Base-by-base conservation (phyloP, 2,797 vertebrate genomes). In the Enteromius viviparus region DNA sequence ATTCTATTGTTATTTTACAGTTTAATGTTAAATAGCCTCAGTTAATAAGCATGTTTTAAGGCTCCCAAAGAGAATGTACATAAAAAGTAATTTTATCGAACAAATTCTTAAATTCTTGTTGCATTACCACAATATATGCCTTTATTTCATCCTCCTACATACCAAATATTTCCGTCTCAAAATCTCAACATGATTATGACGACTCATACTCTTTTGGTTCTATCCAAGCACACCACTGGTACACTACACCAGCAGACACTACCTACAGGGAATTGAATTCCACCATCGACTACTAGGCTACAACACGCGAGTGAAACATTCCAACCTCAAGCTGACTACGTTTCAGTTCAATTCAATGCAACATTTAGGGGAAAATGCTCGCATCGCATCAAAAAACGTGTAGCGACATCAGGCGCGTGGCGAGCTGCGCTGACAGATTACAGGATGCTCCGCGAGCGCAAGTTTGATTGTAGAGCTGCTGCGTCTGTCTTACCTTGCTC, bases 401-500 rank as follows among this genome's bases (percentile, higher is more conserved):
- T n/a, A 55, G 62, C 68, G 3, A 37, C 42, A 42, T 21, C 21
- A 42, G 21, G 37, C 66, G 68, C 78, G 66, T 71, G 62, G 23
- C n/a, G 55, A n/a, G 58, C 70, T 19, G 53, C 21, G n/a, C 14
- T 15, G 53, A 58, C n/a, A 49, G 21, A 29, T 64, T 23, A 26
- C 11, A 40, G n/a, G 34, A 75, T 66, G 80, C 69, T 82, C 42
- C 58, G 70, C 58, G 42, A 32, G 42, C 49, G 21, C 70, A 94
- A 95, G 94, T 95, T 95, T 90, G 37, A 64, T 14, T 76, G 89
- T 89, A 90, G 89, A 90, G 91, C 91, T 85, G 87, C 84, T 70
- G 89, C 83, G 86, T 60, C 89, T 86, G 83, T 72, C 94, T 94
- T 95, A 95, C 94, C 94, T 94, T 87, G 89, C 79, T 93, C 91